Evolutionary conservation across 2,797 vertebrate genomes (phyloP), one percentile per base, ranked within the genome.

Genomic region (Acanthis flammea): DNA sequence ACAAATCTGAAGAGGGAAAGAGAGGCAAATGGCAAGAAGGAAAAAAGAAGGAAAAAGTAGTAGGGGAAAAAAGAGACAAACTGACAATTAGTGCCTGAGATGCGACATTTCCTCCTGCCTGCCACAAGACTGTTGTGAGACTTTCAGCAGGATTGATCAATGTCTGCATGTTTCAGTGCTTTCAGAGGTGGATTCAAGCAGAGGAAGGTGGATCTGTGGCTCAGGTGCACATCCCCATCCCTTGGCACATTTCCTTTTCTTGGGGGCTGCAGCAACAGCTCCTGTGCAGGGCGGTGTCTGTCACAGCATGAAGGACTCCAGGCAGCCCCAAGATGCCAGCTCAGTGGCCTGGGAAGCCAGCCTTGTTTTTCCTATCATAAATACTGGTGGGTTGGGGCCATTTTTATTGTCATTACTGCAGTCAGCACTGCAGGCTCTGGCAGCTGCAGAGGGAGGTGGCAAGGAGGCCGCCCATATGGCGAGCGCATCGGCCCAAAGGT

Each of bases 211-310:
- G 37, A 18, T 41, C 19, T 37, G 33, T 2, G 2, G 25, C 62
- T 45, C 22, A 24, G 45, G 30, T 23, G 28, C 8, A 18, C 3
- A 0, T 3, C 30, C 25, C 28, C 66, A 41, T 51, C 11, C 4
- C 39, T 51, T 5, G 14, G 11, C 6, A 1, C 0, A 1, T 45
- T 41, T 17, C 8, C 1, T 28, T 60, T 2, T 4, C 8, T 5
- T 21, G 2, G 58, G 27, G 19, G 2, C 19, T 27, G 15, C n/a
- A 19, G 35, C 77, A 23, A 7, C 5, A 39, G 1, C 19, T 45
- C 12, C 3, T 3, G 39, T 8, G 31, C 71, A 10, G 48, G 31
- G 27, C 31, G 3, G 22, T 1, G 16, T 12, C 57, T 1, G 16
- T 1, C 57, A n/a, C 48, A 53, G 48, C 2, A 1, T 6, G 30